These are phyloP conservation scores for Hypotaenidia philippensis DNA, from an alignment of 2,797 vertebrate species.

Conservation along the genomic window DNA sequence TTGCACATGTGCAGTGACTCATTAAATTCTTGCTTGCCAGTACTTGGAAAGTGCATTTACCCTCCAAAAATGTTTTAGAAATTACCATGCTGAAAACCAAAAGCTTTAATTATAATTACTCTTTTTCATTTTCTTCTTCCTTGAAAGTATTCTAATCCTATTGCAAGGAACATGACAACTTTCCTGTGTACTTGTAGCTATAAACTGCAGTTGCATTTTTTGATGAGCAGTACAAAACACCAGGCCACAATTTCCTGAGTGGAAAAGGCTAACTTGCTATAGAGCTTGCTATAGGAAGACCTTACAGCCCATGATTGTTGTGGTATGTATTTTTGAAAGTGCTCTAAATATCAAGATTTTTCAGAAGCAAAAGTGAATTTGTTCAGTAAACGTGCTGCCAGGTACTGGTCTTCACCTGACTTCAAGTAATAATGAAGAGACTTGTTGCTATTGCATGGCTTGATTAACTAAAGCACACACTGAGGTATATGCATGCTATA, in stretches of 20 bases:
- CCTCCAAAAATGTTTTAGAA: slow-evolving; percentile 74
- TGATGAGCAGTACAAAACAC: slow-evolving; percentile 17
- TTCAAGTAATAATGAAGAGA: background rate
- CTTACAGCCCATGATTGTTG: background rate
- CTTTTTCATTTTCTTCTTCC: slow-evolving; percentile 53
- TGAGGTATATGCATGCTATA: background rate
- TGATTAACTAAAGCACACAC: background rate
- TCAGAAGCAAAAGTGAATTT: background rate
- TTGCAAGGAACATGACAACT: slow-evolving; percentile 22
- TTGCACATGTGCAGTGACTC: slow-evolving; percentile 81
- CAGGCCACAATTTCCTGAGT: background rate
- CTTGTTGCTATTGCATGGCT: background rate
- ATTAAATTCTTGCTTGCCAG: slow-evolving; percentile 76
- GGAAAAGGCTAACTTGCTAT: background rate
- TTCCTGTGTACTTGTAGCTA: background rate
- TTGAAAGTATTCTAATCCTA: slow-evolving; percentile 28
- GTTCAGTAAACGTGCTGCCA: background rate
- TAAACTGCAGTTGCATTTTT: slow-evolving; percentile 6
- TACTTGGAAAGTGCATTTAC: slow-evolving; percentile 68
- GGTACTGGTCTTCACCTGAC: background rate
- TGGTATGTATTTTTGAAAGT: background rate
- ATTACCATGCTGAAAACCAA: slow-evolving; percentile 62
- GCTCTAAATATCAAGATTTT: background rate
- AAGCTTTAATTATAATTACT: slow-evolving; percentile 71
- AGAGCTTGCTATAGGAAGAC: background rate